Base-by-base conservation (phyloP, 2,888 invertebrate species). In the Laspeyria flexula region DNA sequence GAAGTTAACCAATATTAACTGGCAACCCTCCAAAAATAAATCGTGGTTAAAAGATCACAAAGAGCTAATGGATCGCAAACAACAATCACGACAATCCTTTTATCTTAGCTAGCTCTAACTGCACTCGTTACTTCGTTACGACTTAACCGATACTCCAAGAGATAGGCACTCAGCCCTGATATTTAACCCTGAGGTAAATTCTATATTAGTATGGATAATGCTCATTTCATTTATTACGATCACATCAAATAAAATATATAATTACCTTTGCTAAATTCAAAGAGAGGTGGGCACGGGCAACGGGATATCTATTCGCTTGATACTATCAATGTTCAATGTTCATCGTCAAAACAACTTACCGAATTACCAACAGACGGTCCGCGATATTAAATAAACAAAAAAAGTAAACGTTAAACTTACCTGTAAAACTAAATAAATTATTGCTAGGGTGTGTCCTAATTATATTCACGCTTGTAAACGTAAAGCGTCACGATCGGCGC, bases 401-500 rank as follows among this genome's bases (percentile, higher is more conserved):
- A n/a, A n/a, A n/a, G n/a, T n/a, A 30, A 39, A 43, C 29, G 30
- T n/a, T 21, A 35, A 16, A 65, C 65, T 65, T 48, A 65, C 70
- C 70, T 23, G 39, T 38, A 47, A 49, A 62, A 56, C 55, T 58
- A 60, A 40, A 48, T 41, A 48, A 47, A 54, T 41, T 65, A 65
- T 37, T 31, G 11, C 31, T 30, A 49, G 45, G 58, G 58, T 58
- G 58, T 65, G 59, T 50, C 25, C 52, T 41, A 57, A 48, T 29
- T 52, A 53, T 45, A 56, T 43, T 48, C 51, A 64, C 53, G 60
- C 54, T 55, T 55, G 54, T 58, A 60, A 60, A 67, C 62, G 71
- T 68, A 30, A 62, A 60, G 67, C 75, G 75, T 72, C 74, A 76
- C 75, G 75, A 72, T 77, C 70, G 52, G 42, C 49, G 54, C 55